phyloP scores from a whole-genome alignment of 2,113 vertebrate genomes.

The Platysteira castanea region DNA sequence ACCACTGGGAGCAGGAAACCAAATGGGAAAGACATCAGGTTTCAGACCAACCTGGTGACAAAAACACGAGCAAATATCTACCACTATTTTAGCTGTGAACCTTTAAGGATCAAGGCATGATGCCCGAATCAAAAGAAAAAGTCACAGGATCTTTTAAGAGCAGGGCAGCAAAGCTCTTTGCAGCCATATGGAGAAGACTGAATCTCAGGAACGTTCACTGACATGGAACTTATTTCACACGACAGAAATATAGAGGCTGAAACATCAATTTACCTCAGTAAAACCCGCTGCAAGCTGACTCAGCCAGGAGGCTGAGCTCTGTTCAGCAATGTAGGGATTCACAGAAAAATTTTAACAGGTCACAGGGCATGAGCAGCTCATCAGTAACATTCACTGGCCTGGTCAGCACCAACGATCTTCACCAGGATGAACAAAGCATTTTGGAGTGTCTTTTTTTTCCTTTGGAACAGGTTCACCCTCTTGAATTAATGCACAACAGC shows the following conservation, averaged over 20 bases:
- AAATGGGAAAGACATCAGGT: background rate
- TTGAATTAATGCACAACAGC: background rate
- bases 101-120: background rate
- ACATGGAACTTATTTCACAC: background rate
- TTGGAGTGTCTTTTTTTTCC: too few relatives aligned
- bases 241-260: background rate
- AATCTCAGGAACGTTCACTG: background rate
- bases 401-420: background rate
- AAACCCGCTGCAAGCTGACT: background rate
- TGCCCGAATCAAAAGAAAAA: background rate
- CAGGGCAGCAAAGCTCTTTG: background rate
- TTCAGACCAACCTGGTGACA: background rate
- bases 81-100: background rate
- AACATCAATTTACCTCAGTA: background rate
- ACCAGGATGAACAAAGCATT: background rate
- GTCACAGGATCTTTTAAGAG: background rate
- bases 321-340: background rate
- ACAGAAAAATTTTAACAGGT: background rate
- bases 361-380: background rate
- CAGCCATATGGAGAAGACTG: background rate
- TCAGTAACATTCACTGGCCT: background rate
- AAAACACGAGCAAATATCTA: rapidly evolving
- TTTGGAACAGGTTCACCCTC: background rate
- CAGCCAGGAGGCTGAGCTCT: background rate
- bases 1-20: background rate